phyloP scores from a whole-genome alignment of 2,797 vertebrate genomes.

The Pitangus sulphuratus region DNA sequence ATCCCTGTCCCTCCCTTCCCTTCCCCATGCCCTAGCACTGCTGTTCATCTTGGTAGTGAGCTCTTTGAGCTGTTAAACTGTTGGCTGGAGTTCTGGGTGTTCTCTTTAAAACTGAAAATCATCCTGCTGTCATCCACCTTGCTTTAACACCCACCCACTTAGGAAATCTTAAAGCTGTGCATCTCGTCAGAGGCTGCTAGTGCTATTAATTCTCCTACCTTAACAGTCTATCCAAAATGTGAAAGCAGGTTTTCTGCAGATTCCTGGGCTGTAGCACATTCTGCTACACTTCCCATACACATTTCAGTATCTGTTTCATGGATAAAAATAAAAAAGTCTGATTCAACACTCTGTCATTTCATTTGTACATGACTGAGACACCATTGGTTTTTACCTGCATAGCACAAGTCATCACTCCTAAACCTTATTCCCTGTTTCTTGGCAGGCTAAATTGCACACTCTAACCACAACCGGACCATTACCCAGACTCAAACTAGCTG shows the following conservation, averaged over 20 bases:
- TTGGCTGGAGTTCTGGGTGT: background rate
- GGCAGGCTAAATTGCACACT: background rate
- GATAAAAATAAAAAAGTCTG: slow-evolving; percentile 37
- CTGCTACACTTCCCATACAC: slow-evolving; percentile 1
- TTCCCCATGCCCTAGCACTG: background rate
- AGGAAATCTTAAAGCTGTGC: slow-evolving; percentile 33
- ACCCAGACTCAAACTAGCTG: background rate
- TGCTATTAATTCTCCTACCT: slow-evolving; percentile 28
- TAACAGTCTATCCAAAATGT: background rate
- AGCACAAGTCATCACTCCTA: background rate
- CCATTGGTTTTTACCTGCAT: background rate
- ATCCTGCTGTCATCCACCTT: slow-evolving; percentile 25
- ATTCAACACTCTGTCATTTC: slow-evolving; percentile 23
- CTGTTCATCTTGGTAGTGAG: background rate
- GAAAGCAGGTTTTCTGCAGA: slow-evolving; percentile 28
- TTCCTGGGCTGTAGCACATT: slow-evolving; percentile 17
- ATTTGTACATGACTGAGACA: background rate
- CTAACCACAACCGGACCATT: background rate
- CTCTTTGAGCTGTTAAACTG: background rate
- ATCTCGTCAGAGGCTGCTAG: slow-evolving; percentile 23
- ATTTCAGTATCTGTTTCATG: slow-evolving; percentile 10
- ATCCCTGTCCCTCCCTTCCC: background rate
- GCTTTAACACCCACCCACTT: slow-evolving; percentile 38
- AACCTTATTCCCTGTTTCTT: background rate
- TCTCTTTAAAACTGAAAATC: slow-evolving; percentile 29